Evolutionary conservation across 1,140 invertebrate species (phyloP), one percentile per base, ranked within the genome.

Genomic region (Ceratosolen solmsi): DNA sequence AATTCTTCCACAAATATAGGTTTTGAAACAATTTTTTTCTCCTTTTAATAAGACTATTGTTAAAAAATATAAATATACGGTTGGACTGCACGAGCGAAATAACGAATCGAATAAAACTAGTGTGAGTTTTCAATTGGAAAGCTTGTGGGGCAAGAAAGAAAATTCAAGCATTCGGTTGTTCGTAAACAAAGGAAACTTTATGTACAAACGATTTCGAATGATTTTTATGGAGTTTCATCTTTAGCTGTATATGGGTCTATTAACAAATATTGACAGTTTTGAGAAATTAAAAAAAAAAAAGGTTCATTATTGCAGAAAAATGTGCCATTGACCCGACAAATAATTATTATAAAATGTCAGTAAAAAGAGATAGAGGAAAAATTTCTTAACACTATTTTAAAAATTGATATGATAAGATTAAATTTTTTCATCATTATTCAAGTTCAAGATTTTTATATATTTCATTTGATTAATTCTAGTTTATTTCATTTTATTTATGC

Each of bases 51-150:
- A 33, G 60, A 17, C 60, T 33, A 63, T 63, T 63, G 15, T 63
- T 17, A 63, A 17, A 1, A 63, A 33, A 33, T 13, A 3, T 11
- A 25, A 33, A 33, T 36, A 63, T 36, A 33, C 7, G 7, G 1
- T 27, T 63, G 15, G 60, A 68, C 33, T 68, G 4, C 7, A 2
- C 17, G 30, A 49, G 41, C 41, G 41, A 3, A 27, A 71, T 49
- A 71, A 71, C 25, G 41, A 71, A 25, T 27, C n/a, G 41, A 71
- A 71, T 71, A 49, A 71, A 49, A 49, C 41, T 33, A 49, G n/a
- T 8, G 13, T 49, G 22, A 25, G n/a, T 46, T 71, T 27, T 71
- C 41, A 25, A 71, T 70, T 70, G 65, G 22, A 38, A 41, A 70
- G 20, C 22, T 70, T 41, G 22, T 41, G n/a, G 22, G 38, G 41